phyloP scores from a whole-genome alignment of 92 coral and sea anemone genomes.

The Isaurus tuberculatus region DNA sequence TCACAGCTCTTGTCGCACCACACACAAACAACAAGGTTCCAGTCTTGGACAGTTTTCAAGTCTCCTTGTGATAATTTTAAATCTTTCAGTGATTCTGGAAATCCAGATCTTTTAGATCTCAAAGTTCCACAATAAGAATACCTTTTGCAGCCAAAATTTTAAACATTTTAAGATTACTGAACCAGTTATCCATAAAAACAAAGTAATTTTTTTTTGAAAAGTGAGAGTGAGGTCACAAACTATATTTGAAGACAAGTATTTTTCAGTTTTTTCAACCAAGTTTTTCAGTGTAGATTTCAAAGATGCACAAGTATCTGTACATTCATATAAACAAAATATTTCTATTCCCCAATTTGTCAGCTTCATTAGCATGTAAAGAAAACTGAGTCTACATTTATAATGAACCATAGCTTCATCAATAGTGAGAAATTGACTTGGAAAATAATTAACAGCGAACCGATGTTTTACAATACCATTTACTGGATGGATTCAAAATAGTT shows the following conservation, averaged over 20 bases:
- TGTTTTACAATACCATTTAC: background rate
- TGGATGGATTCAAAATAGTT: constrained; percentile 1
- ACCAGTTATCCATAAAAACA: constrained; percentile 43
- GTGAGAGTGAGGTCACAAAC: constrained; percentile 36
- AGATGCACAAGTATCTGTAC: constrained; percentile 32
- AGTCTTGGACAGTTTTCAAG: background rate
- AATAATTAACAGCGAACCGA: background rate
- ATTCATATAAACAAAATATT: constrained; percentile 22
- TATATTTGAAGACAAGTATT: constrained; percentile 17
- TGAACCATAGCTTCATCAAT: constrained; percentile 16
- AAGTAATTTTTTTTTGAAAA: constrained; percentile 9
- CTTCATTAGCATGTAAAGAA: constrained; percentile 41
- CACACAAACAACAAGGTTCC: constrained; percentile 2
- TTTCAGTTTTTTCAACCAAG: background rate
- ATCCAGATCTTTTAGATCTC: constrained; percentile 33
- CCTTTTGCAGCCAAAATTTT: constrained; percentile 1
- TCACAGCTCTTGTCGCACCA: constrained; percentile 42
- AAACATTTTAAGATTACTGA: constrained; percentile 25
- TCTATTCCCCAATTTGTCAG: too few species aligned
- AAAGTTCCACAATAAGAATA: constrained; percentile 50
- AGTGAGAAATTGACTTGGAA: background rate
- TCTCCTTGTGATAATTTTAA: constrained; percentile 31
- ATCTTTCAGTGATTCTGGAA: constrained; percentile 34
- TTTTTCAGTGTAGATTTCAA: constrained; percentile 29
- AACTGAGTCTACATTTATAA: background rate